Evolutionary conservation across 1,140 invertebrate species (phyloP).

Genomic region (Bombus vancouverensis): DNA sequence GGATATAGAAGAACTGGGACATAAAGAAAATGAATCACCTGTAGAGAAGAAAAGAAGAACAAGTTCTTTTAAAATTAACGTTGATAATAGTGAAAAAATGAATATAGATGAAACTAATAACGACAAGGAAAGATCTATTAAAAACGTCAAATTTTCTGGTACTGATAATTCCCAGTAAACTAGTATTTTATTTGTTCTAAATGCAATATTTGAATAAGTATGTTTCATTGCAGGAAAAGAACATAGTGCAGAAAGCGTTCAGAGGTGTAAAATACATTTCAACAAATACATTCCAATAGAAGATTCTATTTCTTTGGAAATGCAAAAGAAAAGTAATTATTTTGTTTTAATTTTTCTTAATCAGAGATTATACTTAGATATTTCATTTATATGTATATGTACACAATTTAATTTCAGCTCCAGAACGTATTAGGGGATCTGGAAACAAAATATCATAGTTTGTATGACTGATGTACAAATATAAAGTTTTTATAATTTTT

Average conservation of each 20-base stretch:
- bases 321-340: conserved; percentile 40
- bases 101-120: background rate
- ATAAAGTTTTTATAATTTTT: background rate
- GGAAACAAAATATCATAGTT: background rate
- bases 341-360: background rate
- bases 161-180: conserved; percentile 2
- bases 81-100: background rate
- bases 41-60: conserved; percentile 5
- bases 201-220: background rate
- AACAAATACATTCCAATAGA: background rate
- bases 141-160: conserved; percentile 63
- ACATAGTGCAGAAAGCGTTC: conserved; percentile 30
- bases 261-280: conserved; percentile 7
- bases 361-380: background rate
- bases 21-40: conserved; percentile 43
- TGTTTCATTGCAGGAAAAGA: conserved; percentile 58
- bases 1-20: background rate
- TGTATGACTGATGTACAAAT: background rate
- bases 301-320: conserved; percentile 49
- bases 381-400: background rate
- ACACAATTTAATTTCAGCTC: conserved; percentile 45
- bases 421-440: conserved; percentile 24
- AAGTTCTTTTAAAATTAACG: background rate
- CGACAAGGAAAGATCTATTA: conserved; percentile 38
- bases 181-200: conserved; percentile 8